A percentile compares a stretch with the other conserved stretches of the same genome.
Evolutionary conservation across 1,140 invertebrate genomes (phyloP).

Genomic region (Drosophila erecta): DNA sequence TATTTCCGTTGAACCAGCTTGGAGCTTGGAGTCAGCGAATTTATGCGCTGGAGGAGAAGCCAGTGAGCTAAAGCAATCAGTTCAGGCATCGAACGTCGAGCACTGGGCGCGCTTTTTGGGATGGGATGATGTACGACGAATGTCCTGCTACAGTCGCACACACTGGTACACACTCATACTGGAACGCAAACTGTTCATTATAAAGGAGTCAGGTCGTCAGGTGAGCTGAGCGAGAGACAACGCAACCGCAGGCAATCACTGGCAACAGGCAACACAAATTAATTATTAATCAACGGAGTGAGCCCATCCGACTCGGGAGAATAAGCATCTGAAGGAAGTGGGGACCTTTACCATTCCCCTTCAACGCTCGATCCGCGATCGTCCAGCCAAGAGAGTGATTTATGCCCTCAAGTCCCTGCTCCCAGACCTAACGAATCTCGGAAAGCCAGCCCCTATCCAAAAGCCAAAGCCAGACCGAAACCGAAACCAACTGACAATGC

Average conservation of each 20-base stretch:
- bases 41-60: conserved; percentile 66
- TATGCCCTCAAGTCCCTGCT: conserved; percentile 63
- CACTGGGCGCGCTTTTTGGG: conserved; percentile 57
- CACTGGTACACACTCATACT: conserved; percentile 3
- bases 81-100: conserved; percentile 32
- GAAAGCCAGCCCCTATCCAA: conserved; percentile 47
- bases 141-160: conserved; percentile 67
- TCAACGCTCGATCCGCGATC: conserved; percentile 41
- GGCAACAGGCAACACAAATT: conserved; percentile 77
- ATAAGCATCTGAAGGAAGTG: conserved; percentile 28
- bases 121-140: conserved; percentile 79
- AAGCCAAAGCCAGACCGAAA: conserved; percentile 9
- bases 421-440: conserved; percentile 76
- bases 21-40: conserved; percentile 58
- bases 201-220: conserved; percentile 79
- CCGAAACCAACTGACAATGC: conserved; percentile 53
- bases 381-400: conserved; percentile 63
- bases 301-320: background rate
- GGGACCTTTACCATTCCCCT: conserved; percentile 20
- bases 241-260: conserved; percentile 55
- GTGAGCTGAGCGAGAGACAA: conserved; percentile 45
- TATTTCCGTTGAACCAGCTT: conserved; percentile 64
- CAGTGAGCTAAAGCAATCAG: conserved; percentile 77
- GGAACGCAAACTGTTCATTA: conserved; percentile 74
- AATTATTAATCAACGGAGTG: conserved; percentile 83